A percentile compares a stretch with the other conserved stretches of the same genome.
These are phyloP conservation scores for Plectrocnemia conspersa DNA, from an alignment of 1,140 invertebrate species.

Conservation along the genomic window DNA sequence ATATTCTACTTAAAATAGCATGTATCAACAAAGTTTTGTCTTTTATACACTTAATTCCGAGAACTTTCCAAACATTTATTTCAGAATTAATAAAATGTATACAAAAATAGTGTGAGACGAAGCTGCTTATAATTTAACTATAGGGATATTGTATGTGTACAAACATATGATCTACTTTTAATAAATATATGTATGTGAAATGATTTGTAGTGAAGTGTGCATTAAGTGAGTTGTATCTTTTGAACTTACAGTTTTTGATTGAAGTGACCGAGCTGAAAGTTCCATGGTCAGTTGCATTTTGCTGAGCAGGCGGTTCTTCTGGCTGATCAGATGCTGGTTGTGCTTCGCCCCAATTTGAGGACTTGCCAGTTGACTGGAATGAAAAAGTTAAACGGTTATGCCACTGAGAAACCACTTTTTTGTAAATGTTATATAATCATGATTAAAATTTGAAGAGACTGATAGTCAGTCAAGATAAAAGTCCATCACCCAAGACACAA, in stretches of 20 bases:
- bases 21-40: no score
- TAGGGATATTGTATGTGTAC: background rate
- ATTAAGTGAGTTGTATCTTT: background rate
- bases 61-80: no score
- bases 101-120: background rate
- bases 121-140: background rate
- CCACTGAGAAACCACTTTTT: background rate
- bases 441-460: background rate
- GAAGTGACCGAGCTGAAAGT: slow-evolving; percentile 14
- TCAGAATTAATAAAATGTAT: no score
- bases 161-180: slow-evolving; percentile 2
- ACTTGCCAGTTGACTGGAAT: slow-evolving; percentile 1
- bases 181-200: background rate
- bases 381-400: background rate
- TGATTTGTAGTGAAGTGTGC: background rate
- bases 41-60: no score
- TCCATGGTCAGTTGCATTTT: slow-evolving; percentile 17
- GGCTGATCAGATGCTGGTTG: background rate
- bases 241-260: slow-evolving; percentile 8
- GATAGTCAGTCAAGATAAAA: slow-evolving; percentile 4
- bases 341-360: background rate
- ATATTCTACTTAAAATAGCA: no score
- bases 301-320: slow-evolving; percentile 5
- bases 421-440: background rate
- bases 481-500: background rate